phyloP scores from a whole-genome alignment of 2,113 vertebrate species.

The Catharus fuscescens region DNA sequence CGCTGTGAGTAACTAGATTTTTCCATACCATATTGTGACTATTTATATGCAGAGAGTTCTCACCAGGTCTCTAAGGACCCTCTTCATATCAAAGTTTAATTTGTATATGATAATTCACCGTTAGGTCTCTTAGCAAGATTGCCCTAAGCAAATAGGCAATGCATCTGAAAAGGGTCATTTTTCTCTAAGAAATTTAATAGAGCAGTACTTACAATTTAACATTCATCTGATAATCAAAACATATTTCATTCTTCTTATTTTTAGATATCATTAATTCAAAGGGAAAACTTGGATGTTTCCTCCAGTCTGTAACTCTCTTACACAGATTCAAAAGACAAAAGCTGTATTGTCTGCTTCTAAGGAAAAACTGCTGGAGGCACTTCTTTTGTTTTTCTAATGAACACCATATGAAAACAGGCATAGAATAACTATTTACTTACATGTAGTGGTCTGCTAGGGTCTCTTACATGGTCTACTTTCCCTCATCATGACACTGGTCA shows the following conservation, averaged over 20 bases:
- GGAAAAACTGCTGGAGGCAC: slow-evolving; percentile 40
- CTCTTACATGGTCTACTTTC: not conserved
- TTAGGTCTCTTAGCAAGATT: not conserved
- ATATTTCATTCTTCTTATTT: slow-evolving; percentile 43
- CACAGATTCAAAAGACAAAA: slow-evolving; percentile 50
- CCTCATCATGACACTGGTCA: not conserved
- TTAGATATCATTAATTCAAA: slow-evolving; percentile 47
- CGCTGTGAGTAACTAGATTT: not conserved
- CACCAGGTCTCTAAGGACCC: not conserved
- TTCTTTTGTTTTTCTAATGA: slow-evolving; percentile 61
- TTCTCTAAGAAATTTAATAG: not conserved
- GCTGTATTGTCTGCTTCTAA: slow-evolving; percentile 43
- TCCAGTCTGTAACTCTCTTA: slow-evolving; percentile 10
- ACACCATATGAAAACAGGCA: slow-evolving; percentile 36
- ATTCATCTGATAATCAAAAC: slow-evolving; percentile 39
- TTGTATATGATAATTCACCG: slow-evolving; percentile 29
- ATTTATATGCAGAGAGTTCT: slow-evolving; percentile 34
- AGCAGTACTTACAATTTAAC: not conserved
- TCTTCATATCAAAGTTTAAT: slow-evolving; percentile 54
- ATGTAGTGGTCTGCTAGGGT: not conserved
- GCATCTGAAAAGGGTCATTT: slow-evolving; percentile 15
- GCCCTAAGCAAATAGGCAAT: slow-evolving; percentile 17
- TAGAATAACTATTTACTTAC: slow-evolving; percentile 49
- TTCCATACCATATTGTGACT: not conserved
- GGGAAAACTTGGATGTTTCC: slow-evolving; percentile 21